These are phyloP conservation scores for Phrynocephalus vlangalii DNA, from an alignment of 2,797 vertebrate species.

Conservation along the genomic window DNA sequence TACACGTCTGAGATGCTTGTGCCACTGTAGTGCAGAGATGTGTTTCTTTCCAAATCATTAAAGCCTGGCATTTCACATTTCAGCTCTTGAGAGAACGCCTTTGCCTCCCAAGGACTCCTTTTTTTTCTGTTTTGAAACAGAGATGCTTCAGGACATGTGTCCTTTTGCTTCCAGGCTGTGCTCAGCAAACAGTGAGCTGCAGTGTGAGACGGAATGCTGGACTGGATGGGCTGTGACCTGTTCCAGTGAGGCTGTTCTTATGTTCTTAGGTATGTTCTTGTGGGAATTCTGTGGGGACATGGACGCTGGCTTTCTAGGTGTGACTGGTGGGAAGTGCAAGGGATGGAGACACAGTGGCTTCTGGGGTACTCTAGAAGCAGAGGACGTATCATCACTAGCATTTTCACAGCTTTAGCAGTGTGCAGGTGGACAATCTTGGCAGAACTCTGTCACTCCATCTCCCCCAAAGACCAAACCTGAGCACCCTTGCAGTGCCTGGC, in stretches of 20 bases:
- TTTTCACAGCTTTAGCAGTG: background rate
- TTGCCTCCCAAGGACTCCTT: constrained; percentile 38
- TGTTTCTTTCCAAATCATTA: constrained; percentile 77
- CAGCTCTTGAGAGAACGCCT: constrained; percentile 63
- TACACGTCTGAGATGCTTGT: constrained; percentile 37
- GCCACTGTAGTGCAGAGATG: constrained; percentile 59
- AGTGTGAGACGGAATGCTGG: too few species aligned
- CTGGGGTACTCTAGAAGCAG: background rate
- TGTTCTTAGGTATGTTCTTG: background rate
- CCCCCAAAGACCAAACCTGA: too few species aligned
- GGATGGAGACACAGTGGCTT: background rate
- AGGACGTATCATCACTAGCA: background rate
- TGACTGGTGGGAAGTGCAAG: background rate
- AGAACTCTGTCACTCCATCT: background rate
- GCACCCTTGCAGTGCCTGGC: background rate
- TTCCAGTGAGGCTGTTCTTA: too few species aligned
- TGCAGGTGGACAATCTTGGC: background rate
- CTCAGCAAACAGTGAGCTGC: background rate
- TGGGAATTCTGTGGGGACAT: constrained; percentile 52
- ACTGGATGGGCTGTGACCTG: too few species aligned
- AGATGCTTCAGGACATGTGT: constrained; percentile 55
- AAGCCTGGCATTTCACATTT: constrained; percentile 66
- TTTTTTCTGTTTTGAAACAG: constrained; percentile 50
- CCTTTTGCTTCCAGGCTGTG: constrained; percentile 55
- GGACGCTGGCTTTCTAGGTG: background rate